phyloP scores from a whole-genome alignment of 2,797 vertebrate species.

The Pristis pectinata region DNA sequence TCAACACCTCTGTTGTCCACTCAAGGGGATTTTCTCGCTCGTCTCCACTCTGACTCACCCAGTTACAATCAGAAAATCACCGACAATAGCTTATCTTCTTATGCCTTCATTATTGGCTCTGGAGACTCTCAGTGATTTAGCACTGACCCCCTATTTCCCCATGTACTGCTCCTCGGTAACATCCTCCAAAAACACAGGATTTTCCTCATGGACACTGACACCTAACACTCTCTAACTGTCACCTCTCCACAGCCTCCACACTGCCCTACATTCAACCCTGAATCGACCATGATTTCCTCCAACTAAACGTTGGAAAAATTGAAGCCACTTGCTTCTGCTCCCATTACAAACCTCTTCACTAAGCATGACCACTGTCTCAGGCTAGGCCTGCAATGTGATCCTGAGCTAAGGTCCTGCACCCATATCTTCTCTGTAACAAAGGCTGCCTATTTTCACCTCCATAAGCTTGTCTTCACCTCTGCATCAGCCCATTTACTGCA shows the following conservation, averaged over 20 bases:
- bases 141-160: neutral
- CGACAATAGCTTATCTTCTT: neutral
- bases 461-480: neutral
- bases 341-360: too few relatives aligned
- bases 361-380: neutral
- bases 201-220: neutral
- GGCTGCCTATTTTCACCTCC: neutral
- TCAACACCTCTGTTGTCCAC: neutral
- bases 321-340: too few relatives aligned
- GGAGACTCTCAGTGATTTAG: neutral
- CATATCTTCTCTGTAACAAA: neutral
- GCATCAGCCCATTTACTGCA: neutral
- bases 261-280: neutral
- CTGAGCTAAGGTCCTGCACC: neutral
- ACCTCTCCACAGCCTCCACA: neutral
- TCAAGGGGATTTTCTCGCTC: neutral
- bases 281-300: neutral
- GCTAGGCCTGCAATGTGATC: neutral
- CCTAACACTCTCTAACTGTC: neutral
- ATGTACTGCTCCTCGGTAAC: neutral
- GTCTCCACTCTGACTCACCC: neutral
- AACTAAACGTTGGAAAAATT: neutral
- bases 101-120: neutral
- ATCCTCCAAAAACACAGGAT: neutral
- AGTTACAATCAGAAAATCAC: neutral